These are phyloP conservation scores for Polyommatus iphigenia DNA, from an alignment of 2,888 invertebrate species.

Conservation along the genomic window DNA sequence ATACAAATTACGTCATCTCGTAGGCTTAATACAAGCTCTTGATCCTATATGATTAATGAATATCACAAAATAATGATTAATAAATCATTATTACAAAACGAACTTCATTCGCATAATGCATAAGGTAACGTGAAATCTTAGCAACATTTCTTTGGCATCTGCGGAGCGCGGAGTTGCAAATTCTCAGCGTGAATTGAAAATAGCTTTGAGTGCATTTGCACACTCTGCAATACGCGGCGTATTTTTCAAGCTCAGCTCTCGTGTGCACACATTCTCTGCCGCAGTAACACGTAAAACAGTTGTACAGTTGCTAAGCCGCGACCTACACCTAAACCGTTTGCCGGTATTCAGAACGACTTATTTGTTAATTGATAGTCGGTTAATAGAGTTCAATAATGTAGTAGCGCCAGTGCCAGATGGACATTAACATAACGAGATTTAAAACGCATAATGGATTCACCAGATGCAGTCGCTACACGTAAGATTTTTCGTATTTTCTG, in stretches of 20 bases:
- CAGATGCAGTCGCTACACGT: slow-evolving; percentile 38
- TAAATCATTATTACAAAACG: not conserved
- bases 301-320: slow-evolving; percentile 38
- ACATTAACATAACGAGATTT: slow-evolving; percentile 33
- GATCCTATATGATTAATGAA: not conserved
- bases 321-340: slow-evolving; percentile 49
- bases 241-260: slow-evolving; percentile 57
- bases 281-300: slow-evolving; percentile 55
- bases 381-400: slow-evolving; percentile 29
- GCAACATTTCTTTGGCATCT: slow-evolving; percentile 49
- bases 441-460: slow-evolving; percentile 37
- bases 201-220: slow-evolving; percentile 66
- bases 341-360: slow-evolving; percentile 50
- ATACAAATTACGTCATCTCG: not conserved
- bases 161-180: slow-evolving; percentile 68
- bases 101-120: not conserved
- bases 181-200: slow-evolving; percentile 71
- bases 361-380: slow-evolving; percentile 45
- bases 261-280: slow-evolving; percentile 53
- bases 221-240: slow-evolving; percentile 46
- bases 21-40: not conserved
- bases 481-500: slow-evolving; percentile 35
- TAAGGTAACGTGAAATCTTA: slow-evolving; percentile 10
- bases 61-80: not conserved
- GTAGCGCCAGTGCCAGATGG: slow-evolving; percentile 33